phyloP scores from a whole-genome alignment of 2,113 vertebrate species.

The Haplochromis burtoni region DNA sequence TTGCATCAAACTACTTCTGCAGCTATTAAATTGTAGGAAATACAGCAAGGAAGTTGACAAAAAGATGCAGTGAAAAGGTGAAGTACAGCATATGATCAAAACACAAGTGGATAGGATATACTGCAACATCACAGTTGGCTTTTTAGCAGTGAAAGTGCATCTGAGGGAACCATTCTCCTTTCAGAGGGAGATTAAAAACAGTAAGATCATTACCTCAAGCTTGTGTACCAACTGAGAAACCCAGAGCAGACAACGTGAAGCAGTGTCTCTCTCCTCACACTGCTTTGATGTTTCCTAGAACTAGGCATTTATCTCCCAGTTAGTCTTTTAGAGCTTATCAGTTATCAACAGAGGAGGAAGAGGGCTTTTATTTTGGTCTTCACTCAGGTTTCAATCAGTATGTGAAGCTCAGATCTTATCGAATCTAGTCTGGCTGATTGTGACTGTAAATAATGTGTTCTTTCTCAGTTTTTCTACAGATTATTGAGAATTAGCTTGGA shows the following conservation, averaged over 20 bases:
- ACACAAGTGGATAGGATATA: neutral
- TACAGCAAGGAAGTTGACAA: neutral
- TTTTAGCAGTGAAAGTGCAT: neutral
- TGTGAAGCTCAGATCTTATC: neutral
- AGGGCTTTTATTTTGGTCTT: neutral
- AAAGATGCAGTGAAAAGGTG: neutral
- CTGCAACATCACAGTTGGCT: neutral
- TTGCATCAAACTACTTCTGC: neutral
- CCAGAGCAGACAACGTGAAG: neutral
- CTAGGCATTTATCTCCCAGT: slow-evolving; percentile 1
- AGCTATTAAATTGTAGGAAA: neutral
- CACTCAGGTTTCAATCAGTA: neutral
- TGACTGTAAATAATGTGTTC: neutral
- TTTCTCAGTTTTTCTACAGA: neutral
- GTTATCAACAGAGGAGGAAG: neutral
- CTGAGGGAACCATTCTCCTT: neutral
- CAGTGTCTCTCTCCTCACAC: neutral
- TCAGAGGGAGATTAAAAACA: neutral
- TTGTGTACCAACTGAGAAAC: neutral
- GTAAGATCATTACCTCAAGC: neutral
- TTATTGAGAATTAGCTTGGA: neutral
- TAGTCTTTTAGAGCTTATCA: neutral
- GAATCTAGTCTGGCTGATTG: neutral
- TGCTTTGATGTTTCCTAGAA: slow-evolving; percentile 24
- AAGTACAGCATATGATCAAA: neutral